Evolutionary conservation across 2,113 vertebrate genomes (phyloP).

Genomic region (Dasyurus viverrinus): DNA sequence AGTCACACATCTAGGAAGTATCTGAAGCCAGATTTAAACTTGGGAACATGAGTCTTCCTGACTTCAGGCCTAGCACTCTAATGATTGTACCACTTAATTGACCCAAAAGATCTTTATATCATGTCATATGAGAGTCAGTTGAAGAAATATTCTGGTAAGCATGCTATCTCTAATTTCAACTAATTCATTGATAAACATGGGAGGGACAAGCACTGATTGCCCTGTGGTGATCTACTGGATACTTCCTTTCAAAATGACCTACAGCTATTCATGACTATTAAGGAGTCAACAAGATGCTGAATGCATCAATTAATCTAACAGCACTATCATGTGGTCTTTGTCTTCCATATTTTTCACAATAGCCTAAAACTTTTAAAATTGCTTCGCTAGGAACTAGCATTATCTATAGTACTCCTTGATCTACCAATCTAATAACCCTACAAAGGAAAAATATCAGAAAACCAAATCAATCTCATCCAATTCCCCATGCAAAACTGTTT

Average conservation of each 20-base stretch:
- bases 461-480: background rate
- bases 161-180: background rate
- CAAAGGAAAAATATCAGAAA: background rate
- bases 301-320: background rate
- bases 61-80: no score
- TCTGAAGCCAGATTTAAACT: no score
- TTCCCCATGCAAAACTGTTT: background rate
- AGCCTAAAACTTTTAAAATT: background rate
- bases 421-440: background rate
- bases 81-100: no score
- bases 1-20: no score
- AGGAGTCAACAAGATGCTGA: background rate
- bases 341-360: background rate
- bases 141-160: background rate
- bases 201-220: background rate
- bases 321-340: background rate
- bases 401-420: background rate
- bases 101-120: no score
- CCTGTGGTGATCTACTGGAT: background rate
- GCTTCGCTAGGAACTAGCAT: background rate
- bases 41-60: no score
- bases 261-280: background rate
- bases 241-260: background rate
- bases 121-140: background rate
- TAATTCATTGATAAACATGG: background rate